phyloP scores from a whole-genome alignment of 2,113 vertebrate species.

The Eolophus roseicapilla region DNA sequence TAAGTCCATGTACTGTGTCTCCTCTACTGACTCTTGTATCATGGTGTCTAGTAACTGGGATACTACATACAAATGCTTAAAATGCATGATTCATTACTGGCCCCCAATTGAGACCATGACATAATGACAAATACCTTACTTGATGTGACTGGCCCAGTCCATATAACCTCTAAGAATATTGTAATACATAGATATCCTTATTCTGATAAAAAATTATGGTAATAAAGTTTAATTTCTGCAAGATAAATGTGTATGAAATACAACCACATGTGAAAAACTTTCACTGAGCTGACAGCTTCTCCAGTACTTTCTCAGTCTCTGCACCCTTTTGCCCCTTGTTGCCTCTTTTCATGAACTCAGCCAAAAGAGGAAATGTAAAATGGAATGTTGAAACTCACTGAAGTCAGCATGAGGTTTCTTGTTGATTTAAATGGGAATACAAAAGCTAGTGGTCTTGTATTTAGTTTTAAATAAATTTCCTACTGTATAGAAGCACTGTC shows the following conservation, averaged over 20 bases:
- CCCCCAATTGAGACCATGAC: background rate
- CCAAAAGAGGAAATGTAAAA: background rate
- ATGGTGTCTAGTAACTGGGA: background rate
- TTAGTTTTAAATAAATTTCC: background rate
- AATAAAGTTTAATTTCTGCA: background rate
- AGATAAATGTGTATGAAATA: background rate
- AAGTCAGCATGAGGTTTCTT: background rate
- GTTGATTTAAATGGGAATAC: background rate
- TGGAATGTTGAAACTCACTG: background rate
- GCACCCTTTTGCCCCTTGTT: accelerated
- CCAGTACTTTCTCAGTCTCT: background rate
- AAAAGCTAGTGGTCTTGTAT: background rate
- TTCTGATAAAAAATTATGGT: background rate
- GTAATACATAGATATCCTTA: background rate
- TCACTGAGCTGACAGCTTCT: background rate
- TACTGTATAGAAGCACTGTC: background rate
- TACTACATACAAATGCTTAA: background rate
- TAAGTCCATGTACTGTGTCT: background rate
- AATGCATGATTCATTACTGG: background rate
- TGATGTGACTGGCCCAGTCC: background rate
- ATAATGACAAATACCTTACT: background rate
- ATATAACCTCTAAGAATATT: background rate
- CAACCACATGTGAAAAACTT: background rate
- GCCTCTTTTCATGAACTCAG: accelerated
- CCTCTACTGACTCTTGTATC: background rate